A percentile compares a stretch with the other conserved stretches of the same genome.
Conservation (phyloP, 2,888 invertebrate species). For the Venustoraphidia nigricollis region DNA sequence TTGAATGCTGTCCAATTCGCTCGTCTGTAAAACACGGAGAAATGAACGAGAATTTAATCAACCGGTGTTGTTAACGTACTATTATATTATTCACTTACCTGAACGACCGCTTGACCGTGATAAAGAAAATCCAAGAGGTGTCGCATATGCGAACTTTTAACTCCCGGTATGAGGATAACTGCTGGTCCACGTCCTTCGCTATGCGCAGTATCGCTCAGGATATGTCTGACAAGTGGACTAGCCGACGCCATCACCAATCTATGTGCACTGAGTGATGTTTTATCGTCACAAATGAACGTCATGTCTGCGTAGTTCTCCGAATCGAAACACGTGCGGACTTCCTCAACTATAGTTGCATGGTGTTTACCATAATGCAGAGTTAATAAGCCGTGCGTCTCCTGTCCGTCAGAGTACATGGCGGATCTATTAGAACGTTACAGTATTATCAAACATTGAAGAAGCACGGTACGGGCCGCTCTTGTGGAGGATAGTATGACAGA, state of each 20-base stretch:
- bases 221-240: slow-evolving; percentile 67
- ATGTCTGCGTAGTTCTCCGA: slow-evolving; percentile 78
- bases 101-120: slow-evolving; percentile 70
- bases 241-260: slow-evolving; percentile 77
- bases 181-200: slow-evolving; percentile 55
- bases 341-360: slow-evolving; percentile 82
- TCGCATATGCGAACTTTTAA: slow-evolving; percentile 62
- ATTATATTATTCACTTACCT: slow-evolving; percentile 32
- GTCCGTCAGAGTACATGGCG: slow-evolving; percentile 39
- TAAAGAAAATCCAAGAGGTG: slow-evolving; percentile 73
- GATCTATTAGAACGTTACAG: slow-evolving; percentile 2
- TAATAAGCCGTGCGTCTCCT: slow-evolving; percentile 53
- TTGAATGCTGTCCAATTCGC: slow-evolving; percentile 68
- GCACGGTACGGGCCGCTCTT: too few relatives aligned
- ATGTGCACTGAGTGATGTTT: slow-evolving; percentile 66
- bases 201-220: slow-evolving; percentile 55
- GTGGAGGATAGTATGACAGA: too few relatives aligned
- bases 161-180: slow-evolving; percentile 73
- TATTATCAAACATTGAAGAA: too few relatives aligned
- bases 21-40: slow-evolving; percentile 39
- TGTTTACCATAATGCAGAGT: slow-evolving; percentile 88
- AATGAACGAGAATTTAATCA: not conserved
- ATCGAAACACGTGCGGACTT: slow-evolving; percentile 76
- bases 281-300: slow-evolving; percentile 73
- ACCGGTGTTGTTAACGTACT: not conserved